Evolutionary conservation across 2,113 vertebrate genomes (phyloP).

Genomic region (Myiopsitta monachus): DNA sequence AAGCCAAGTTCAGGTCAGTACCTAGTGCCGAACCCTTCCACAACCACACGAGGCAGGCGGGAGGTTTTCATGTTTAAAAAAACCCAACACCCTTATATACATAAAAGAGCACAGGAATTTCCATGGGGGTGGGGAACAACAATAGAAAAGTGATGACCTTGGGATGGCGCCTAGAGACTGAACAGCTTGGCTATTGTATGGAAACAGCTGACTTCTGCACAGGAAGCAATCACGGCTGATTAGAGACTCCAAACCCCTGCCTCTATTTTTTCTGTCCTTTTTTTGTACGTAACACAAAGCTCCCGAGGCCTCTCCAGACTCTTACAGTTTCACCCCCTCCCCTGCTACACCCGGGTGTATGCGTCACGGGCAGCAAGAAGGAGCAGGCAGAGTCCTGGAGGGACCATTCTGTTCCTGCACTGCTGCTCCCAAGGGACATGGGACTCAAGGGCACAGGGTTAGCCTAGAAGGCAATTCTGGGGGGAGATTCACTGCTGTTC

Average conservation of each 20-base stretch:
- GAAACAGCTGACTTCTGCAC: slow-evolving; percentile 78
- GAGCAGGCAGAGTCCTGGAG: not conserved
- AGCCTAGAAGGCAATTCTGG: not conserved
- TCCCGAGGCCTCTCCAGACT: not conserved
- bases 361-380: not conserved
- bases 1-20: not conserved
- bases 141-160: slow-evolving; percentile 74
- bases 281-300: not conserved
- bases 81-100: not conserved
- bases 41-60: slow-evolving; percentile 8
- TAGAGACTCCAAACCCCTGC: slow-evolving; percentile 49
- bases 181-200: slow-evolving; percentile 59
- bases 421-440: not conserved
- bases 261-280: not conserved
- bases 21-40: not conserved
- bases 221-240: slow-evolving; percentile 76
- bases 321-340: not conserved
- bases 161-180: slow-evolving; percentile 77
- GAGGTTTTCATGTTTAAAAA: not conserved
- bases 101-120: slow-evolving; percentile 62
- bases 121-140: slow-evolving; percentile 60
- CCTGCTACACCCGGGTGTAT: not conserved
- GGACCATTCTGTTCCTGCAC: not conserved
- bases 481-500: not conserved
- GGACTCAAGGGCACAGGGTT: not conserved